phyloP scores from a whole-genome alignment of 2,113 vertebrate species.

The Hemicordylus capensis region DNA sequence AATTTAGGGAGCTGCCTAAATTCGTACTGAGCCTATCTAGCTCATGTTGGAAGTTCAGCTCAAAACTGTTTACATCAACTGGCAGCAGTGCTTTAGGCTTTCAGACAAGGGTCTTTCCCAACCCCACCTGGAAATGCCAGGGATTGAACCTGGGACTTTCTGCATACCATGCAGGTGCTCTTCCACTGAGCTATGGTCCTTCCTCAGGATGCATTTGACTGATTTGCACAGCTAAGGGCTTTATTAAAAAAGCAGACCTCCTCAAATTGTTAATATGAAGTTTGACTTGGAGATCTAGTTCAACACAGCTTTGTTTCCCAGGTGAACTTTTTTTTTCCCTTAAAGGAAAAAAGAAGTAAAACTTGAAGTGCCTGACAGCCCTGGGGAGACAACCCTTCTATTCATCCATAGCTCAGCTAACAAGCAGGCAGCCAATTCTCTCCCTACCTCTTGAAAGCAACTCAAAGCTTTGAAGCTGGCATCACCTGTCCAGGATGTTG shows the following conservation, averaged over 20 bases:
- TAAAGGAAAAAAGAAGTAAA: background rate
- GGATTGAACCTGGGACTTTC: too few species aligned
- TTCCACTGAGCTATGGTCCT: too few species aligned
- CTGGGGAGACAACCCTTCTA: background rate
- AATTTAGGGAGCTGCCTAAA: too few species aligned
- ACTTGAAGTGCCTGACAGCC: background rate
- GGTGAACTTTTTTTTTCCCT: background rate
- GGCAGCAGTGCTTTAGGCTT: too few species aligned
- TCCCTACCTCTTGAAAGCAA: constrained; percentile 44
- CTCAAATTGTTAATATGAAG: background rate
- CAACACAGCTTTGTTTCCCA: background rate
- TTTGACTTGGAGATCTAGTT: background rate
- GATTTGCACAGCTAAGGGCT: too few species aligned
- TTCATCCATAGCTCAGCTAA: constrained; percentile 14
- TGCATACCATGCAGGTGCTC: too few species aligned
- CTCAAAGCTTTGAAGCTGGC: constrained; percentile 45
- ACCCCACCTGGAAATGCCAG: too few species aligned
- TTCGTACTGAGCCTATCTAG: too few species aligned
- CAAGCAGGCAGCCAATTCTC: constrained; percentile 3
- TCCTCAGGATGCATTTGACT: too few species aligned
- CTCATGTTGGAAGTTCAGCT: too few species aligned
- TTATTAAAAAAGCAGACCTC: background rate
- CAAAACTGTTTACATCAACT: too few species aligned
- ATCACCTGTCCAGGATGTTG: constrained; percentile 34
- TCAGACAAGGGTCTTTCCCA: too few species aligned